Conservation (phyloP, 2,888 invertebrate species). For the Drepanosiphum platanoidis region DNA sequence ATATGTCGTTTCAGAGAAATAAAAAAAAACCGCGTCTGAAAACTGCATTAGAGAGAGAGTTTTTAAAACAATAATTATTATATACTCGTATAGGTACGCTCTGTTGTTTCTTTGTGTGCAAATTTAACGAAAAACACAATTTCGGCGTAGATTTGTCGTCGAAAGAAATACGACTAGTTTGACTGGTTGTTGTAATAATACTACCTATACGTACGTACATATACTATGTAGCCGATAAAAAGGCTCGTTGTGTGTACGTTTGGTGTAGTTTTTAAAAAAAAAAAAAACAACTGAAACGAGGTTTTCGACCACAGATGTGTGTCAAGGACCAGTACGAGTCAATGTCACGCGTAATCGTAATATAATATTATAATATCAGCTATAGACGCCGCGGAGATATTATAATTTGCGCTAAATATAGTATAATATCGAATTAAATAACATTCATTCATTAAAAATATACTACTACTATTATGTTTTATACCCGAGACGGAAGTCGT, state of each 20-base stretch:
- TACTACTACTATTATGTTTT: too few relatives aligned
- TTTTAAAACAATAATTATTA: background rate
- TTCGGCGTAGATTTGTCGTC: background rate
- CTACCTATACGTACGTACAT: too few relatives aligned
- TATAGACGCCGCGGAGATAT: too few relatives aligned
- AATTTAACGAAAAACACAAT: background rate
- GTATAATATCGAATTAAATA: too few relatives aligned
- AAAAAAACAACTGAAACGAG: too few relatives aligned
- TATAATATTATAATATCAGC: background rate
- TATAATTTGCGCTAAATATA: too few relatives aligned
- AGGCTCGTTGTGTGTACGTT: too few relatives aligned
- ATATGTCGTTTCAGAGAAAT: background rate
- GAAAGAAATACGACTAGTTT: background rate
- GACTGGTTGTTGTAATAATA: slow-evolving; percentile 4
- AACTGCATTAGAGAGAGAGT: background rate
- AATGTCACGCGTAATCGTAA: slow-evolving; percentile 1
- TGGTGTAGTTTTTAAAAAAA: background rate
- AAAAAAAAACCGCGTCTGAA: background rate
- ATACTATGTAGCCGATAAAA: too few relatives aligned
- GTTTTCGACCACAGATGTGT: slow-evolving; percentile 1
- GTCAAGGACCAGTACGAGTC: slow-evolving; percentile 32
- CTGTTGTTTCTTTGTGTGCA: background rate
- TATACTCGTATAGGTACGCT: too few relatives aligned
- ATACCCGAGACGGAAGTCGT: too few relatives aligned
- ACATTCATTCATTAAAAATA: too few relatives aligned